Base-by-base conservation (phyloP, 2,797 vertebrate genomes). In the Cetoscarus ocellatus region DNA sequence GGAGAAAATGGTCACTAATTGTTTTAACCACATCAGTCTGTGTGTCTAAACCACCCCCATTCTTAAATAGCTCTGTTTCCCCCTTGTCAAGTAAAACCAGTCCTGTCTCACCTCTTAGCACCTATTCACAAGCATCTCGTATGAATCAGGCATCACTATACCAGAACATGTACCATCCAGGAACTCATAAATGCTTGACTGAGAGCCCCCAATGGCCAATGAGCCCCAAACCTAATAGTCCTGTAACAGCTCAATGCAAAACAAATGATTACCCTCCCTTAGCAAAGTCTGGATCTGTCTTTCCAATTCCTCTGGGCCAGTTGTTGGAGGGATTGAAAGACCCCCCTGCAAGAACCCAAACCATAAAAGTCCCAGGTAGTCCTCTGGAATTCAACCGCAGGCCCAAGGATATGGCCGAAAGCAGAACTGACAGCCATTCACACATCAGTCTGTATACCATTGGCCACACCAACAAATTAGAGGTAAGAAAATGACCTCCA, bases 161-260 rank as follows among this genome's bases (percentile, higher is more conserved):
- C 0, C 90, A 89, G 68, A 80, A 85, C 35, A 91, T 88, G 13
- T 72, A 77, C 10, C 86, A 91, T 42, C 67, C 91, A 19, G 74
- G 63, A 43, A 77, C 65, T 11, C 63, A 19, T 7, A 85, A 91
- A 0, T 79, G 89, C 14, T 70, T 83, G 18, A 80, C 87, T 43
- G 93, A 93, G 38, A 87, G 88, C 75, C 97, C 96, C 2, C 85
- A 91, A 42, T 93, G 94, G 57, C 97, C 96, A 38, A 93, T 96
- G 94, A 97, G 95, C 52, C 95, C 95, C 7, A 90, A 91, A 53
- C 86, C 94, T 38, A 5, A 38, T 8, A 97, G 95, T 50, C 95
- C 95, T 8, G 90, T 94, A 1, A 39, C 54, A 1, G 75, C 85
- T 36, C 95, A 93, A 1, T 88, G 86, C 13, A 91, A 77, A 53